A percentile compares a stretch with the other conserved stretches of the same genome.
Conservation (phyloP, 2,888 invertebrate species). For the Coenonympha arcania region DNA sequence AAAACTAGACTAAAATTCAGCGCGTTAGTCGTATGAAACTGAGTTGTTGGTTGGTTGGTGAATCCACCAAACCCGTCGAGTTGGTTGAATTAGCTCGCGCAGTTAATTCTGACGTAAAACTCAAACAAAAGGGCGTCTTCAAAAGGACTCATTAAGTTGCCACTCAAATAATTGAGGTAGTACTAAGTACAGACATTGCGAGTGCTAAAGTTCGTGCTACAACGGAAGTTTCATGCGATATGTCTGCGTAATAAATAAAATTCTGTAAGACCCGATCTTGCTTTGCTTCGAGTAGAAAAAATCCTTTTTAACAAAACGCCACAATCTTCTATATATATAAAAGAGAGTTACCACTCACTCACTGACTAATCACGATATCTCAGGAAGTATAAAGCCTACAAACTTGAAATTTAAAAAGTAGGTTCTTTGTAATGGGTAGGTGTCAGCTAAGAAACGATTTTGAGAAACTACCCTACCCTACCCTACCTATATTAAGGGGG, state of each 20-base stretch:
- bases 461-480: no score
- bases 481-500: no score
- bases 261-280: no score
- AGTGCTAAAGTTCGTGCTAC: neutral
- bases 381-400: no score
- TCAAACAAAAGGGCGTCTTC: constrained; percentile 55
- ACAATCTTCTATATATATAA: no score
- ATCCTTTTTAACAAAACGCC: no score
- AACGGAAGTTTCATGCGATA: neutral
- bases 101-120: constrained; percentile 43
- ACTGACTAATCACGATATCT: no score
- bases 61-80: constrained; percentile 31
- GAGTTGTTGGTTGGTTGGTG: constrained; percentile 25
- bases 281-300: no score
- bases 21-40: neutral
- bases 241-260: neutral
- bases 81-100: constrained; percentile 41
- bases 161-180: constrained; percentile 46
- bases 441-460: no score
- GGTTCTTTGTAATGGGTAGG: no score
- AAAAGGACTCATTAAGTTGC: constrained; percentile 57
- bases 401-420: no score
- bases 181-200: constrained; percentile 9
- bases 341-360: no score
- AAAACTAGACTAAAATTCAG: neutral